Base-by-base conservation (phyloP, 1,140 invertebrate genomes). In the Mamestra configurata region DNA sequence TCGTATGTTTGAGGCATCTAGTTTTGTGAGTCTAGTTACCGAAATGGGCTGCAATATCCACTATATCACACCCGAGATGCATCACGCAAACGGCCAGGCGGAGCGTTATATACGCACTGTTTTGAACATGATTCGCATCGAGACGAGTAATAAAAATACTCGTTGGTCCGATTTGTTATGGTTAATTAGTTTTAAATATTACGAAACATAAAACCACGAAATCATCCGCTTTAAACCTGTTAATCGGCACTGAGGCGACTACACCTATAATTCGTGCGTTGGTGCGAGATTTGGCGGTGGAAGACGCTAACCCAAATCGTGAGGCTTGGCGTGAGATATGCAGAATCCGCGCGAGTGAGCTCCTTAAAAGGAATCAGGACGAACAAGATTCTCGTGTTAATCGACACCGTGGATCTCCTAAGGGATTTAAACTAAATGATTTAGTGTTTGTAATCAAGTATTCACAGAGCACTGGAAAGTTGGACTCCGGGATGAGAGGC, bases 101-200 rank as follows among this genome's bases (percentile, higher is more conserved):
- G 51, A 53, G 18, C 15, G 51, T 18, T 53, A 53, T 53, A 8
- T 53, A 20, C 51, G 51, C 18, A 53, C 51, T 22, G 15, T 53
- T 53, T 20, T 53, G 5, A 53, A 53, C 51, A 53, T 53, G 51
- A 18, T 53, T 18, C 51, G 51, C 13, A 5, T 53, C 51, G 51
- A 53, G 18, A 22, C 18, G 27, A 51, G 11, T 72, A 72, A 72
- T 72, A 35, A 31, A 35, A 51, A 61, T 49, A 27, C 10, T 77
- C 31, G 24, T n/a, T 53, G 27, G 59, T 27, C 59, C 0, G 31
- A 64, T 1, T 1, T 6, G 3, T 15, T 64, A 15, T 31, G 59
- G 59, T 13, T 27, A 64, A 35, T 15, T 64, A 6, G 27, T 64
- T 15, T 13, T 35, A 8, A 64, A 64, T 35, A 35, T 64, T 8